Evolutionary conservation across 2,797 vertebrate species (phyloP).

Genomic region (Prionace glauca): DNA sequence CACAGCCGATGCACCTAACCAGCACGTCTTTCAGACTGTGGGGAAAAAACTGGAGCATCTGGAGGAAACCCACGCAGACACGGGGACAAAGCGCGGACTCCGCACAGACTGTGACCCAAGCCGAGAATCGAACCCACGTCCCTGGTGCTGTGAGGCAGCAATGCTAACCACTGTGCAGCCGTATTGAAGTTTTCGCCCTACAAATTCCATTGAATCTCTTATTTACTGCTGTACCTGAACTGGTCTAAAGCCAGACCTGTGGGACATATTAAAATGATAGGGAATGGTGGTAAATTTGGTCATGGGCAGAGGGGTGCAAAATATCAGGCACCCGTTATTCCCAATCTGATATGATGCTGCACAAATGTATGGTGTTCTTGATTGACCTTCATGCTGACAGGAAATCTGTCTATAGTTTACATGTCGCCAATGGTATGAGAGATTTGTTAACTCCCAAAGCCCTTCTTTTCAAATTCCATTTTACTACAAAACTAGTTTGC

Average conservation of each 20-base stretch:
- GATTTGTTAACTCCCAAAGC: background rate
- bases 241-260: background rate
- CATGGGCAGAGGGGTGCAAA: background rate
- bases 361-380: background rate
- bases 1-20: no score
- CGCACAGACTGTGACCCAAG: no score
- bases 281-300: background rate
- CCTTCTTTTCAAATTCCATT: constrained; percentile 40
- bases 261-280: background rate
- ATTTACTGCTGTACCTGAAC: background rate
- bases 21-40: no score
- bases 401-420: background rate
- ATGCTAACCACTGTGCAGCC: no score
- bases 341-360: background rate
- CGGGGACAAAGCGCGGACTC: no score
- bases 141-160: no score
- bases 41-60: no score
- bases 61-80: no score
- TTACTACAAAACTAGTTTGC: constrained; percentile 37
- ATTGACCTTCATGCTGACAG: background rate
- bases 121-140: no score
- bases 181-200: background rate
- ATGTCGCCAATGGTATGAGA: constrained; percentile 38
- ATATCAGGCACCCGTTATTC: background rate
- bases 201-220: background rate